phyloP scores from a whole-genome alignment of 2,113 vertebrate genomes.

The Pitta sordida region DNA sequence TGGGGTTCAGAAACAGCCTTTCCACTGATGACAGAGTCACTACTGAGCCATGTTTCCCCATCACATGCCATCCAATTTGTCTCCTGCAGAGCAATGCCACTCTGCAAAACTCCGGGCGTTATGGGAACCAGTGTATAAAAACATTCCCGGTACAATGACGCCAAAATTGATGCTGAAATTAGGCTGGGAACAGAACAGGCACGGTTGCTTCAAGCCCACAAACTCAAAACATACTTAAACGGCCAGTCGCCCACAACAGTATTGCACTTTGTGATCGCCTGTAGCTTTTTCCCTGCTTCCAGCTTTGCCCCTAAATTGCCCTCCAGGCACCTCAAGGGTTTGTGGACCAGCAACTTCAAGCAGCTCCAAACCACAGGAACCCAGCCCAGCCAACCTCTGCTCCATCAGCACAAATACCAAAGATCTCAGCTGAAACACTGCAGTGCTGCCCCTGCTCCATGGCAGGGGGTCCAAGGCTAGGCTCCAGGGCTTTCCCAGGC shows the following conservation, averaged over 20 bases:
- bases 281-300: neutral
- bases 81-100: neutral
- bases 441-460: neutral
- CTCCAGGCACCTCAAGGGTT: neutral
- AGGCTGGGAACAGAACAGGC: slow-evolving; percentile 19
- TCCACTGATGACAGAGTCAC: neutral
- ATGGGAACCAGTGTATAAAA: slow-evolving; percentile 5
- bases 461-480: neutral
- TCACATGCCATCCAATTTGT: neutral
- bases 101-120: neutral
- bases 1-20: neutral
- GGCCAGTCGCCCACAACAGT: neutral
- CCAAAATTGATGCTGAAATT: slow-evolving; percentile 25
- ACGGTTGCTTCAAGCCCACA: neutral
- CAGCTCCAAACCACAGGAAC: neutral
- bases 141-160: neutral
- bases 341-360: neutral
- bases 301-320: neutral
- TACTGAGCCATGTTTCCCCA: neutral
- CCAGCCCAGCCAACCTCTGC: neutral
- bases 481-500: neutral
- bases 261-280: neutral
- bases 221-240: neutral
- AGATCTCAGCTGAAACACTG: neutral
- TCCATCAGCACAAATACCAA: neutral